A percentile compares a stretch with the other conserved stretches of the same genome.
Conservation (phyloP, 2,113 vertebrate species). For the Nerophis lumbriciformis region DNA sequence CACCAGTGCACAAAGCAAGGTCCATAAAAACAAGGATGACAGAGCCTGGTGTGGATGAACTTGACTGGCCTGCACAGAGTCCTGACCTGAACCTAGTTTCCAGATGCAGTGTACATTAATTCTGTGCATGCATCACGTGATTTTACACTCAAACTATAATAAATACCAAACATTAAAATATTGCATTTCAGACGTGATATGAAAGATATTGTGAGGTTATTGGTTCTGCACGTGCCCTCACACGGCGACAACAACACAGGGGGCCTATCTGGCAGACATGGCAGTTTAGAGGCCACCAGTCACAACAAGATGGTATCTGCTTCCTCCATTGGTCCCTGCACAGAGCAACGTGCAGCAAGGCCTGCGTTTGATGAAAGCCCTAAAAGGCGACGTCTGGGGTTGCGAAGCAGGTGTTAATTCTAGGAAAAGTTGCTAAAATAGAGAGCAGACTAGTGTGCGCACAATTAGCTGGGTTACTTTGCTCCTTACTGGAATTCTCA, state of each 20-base stretch:
- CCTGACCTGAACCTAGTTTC: no score
- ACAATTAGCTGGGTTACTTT: conserved; percentile 42
- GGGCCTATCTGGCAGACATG: conserved; percentile 13
- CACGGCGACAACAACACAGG: conserved; percentile 17
- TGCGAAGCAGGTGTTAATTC: conserved; percentile 16
- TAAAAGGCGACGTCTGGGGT: conserved; percentile 22
- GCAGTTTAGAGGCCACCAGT: conserved; percentile 21
- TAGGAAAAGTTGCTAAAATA: conserved; percentile 18
- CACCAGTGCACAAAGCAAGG: no score
- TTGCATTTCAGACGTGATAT: background rate
- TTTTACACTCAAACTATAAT: no score
- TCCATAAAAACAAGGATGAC: no score
- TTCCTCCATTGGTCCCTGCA: conserved; percentile 37
- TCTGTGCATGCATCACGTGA: no score
- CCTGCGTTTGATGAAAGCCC: conserved; percentile 18
- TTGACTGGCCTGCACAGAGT: no score
- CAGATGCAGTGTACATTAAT: no score
- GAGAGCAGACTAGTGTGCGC: conserved; percentile 15
- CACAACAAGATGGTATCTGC: conserved; percentile 58
- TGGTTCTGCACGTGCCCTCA: conserved; percentile 10
- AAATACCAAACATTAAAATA: no score
- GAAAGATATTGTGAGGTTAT: no score
- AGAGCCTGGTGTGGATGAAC: no score
- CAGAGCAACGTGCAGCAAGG: conserved; percentile 33
- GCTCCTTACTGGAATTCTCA: conserved; percentile 46